Base-by-base conservation (phyloP, 1,140 invertebrate species). In the Palaemon carinicauda region DNA sequence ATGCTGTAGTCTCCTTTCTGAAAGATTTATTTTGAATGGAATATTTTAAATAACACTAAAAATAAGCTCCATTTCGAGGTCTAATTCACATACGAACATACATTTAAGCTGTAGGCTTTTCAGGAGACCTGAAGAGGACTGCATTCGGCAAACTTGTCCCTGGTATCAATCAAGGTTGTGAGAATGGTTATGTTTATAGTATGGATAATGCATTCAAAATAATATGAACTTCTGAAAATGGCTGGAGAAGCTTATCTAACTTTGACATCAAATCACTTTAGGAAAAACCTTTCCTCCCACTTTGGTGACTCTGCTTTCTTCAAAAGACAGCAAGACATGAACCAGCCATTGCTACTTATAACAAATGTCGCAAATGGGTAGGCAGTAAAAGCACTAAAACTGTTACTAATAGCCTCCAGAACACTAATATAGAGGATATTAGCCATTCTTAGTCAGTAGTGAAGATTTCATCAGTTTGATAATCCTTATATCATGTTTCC, bases 101-200 rank as follows among this genome's bases (percentile, higher is more conserved):
- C n/a, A n/a, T n/a, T n/a, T n/a, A n/a, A 74, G n/a, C n/a, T 19
- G 29, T 19, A 31, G n/a, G 3, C 17, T 74, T 31, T 27, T 21
- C 9, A 71, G 65, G 21, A 71, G 10, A 71, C n/a, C n/a, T 31
- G 19, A 21, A 74, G n/a, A 74, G 41, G n/a, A 31, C 24, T 27
- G 71, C 71, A 74, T 74, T 74, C 41, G 17, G 15, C n/a, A 74
- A 19, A 74, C 10, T 74, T 74, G 71, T 74, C n/a, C 19, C n/a
- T 15, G 41, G 29, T 74, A 27, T 74, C 71, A 17, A 74, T 7
- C n/a, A 74, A 74, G 7, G 71, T 21, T 74, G 29, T 31, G 17
- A 74, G n/a, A 74, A 74, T 74, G 71, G 71, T 31, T 74, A 31
- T 74, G 29, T 74, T 74, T 74, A 74, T 74, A 74, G 71, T 31